A percentile compares a stretch with the other conserved stretches of the same genome.
Conservation (phyloP, 2,797 vertebrate species). For the Aldrovandia affinis region DNA sequence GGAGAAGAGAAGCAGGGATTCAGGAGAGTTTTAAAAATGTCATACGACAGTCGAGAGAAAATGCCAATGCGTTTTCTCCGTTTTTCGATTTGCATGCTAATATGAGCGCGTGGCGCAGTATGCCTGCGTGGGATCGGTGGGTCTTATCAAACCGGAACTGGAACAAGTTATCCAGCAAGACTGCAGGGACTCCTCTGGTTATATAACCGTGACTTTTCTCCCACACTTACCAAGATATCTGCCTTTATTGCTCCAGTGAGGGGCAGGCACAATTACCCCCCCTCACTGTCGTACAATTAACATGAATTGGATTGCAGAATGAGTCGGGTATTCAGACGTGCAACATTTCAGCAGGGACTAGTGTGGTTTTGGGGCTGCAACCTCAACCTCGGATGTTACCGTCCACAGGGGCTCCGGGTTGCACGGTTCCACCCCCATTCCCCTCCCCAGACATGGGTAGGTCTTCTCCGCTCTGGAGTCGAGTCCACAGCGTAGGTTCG, state of each 20-base stretch:
- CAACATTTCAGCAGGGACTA: neutral
- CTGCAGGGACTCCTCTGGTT: conserved; percentile 47
- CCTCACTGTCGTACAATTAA: conserved; percentile 62
- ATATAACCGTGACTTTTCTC: conserved; percentile 52
- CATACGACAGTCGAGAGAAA: neutral
- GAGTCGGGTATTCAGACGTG: conserved; percentile 42
- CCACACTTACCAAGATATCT: conserved; percentile 46
- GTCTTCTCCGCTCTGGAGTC: no score
- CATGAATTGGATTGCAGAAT: conserved; percentile 60
- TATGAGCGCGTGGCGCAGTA: conserved; percentile 48
- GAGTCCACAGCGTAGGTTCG: no score
- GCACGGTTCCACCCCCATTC: neutral
- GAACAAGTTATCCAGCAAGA: neutral
- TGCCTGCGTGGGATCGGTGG: neutral
- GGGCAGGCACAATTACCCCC: conserved; percentile 69
- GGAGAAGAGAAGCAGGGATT: conserved; percentile 1
- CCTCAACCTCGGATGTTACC: neutral
- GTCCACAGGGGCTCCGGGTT: neutral
- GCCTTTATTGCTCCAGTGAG: conserved; percentile 64
- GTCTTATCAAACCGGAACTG: neutral
- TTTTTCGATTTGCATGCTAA: conserved; percentile 72
- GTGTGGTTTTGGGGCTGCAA: neutral
- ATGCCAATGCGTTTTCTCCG: conserved; percentile 63
- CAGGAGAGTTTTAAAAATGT: conserved; percentile 36
- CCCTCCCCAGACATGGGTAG: no score